Base-by-base conservation (phyloP, 2,113 vertebrate species). In the Otocyon megalotis region DNA sequence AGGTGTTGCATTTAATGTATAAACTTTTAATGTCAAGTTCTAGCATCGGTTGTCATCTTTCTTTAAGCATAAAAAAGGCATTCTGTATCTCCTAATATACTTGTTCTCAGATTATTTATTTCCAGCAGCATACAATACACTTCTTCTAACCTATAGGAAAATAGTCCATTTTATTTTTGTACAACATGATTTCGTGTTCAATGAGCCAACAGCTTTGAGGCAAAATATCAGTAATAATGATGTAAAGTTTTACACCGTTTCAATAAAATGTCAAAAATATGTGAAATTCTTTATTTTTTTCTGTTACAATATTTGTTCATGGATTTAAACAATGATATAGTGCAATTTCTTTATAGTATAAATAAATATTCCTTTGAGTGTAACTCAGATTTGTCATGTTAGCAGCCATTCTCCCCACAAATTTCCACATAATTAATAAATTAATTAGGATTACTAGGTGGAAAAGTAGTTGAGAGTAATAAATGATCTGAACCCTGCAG, bases 41-140 rank as follows among this genome's bases (percentile, higher is more conserved):
- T 10, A 91, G 96, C 90, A 96, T 95, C 95, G 96, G 76, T 97
- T 97, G 60, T 98, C 96, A 72, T 94, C 89, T 99, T 98, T 98
- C 96, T 95, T 98, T 95, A 98, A 98, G 63, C 74, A 88, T 98
- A 98, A 98, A 98, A 98, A 98, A 95, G 94, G 77, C 9, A 93
- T 92, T 97, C 94, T 97, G 60, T 94, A 94, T 96, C 91, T 97
- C 7, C 95, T 97, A 94, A 85, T 85, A 74, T 92, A 65, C 67
- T 98, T 97, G 53, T 94, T 98, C 96, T 96, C 20, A 28, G 50
- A 95, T 93, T 30, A 94, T 94, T 96, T 96, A 48, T 96, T 94
- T 97, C 93, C 97, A 97, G 28, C 20, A 91, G 72, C 60, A 32
- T 88, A 2, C 11, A 94, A 69, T 37, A 92, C 1, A 2, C 56